Base-by-base conservation (phyloP, 2,888 invertebrate genomes). In the Ormyrus rosae region DNA sequence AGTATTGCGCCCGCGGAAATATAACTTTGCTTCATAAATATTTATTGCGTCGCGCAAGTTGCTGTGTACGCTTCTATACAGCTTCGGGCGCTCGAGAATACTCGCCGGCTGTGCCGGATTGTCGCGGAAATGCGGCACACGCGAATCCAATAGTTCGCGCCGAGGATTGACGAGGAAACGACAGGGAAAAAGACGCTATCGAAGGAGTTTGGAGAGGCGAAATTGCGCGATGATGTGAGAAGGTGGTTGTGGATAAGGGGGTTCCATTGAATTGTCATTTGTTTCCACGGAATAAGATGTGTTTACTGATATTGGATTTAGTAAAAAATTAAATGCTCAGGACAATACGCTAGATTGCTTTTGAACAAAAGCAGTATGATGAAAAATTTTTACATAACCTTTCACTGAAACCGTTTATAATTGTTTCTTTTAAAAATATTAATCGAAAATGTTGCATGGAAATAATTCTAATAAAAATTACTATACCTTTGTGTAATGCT, bases 21-120 rank as follows among this genome's bases (percentile, higher is more conserved):
- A 34, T 34, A 34, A 34, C 34, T 34, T 34, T 34, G 60, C 68
- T 68, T 81, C 80, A 81, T 81, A 81, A 81, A 81, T 81, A 81
- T 81, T 81, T 81, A 81, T 77, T 68, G 80, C 67, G 67, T 8
- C 48, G 50, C 8, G 48, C 64, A 69, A 45, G 56, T 48, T 60
- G 61, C 55, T 34, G 55, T 55, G 63, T 9, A 34, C 34, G 34
- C 34, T 34, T 34, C 34, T 34, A 34, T 34, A 34, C 4, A 34
- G 34, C 34, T 34, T 4, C 34, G 34, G 34, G 34, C 34, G 34
- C 34, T 34, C 34, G 34, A 34, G 34, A 34, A 34, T 34, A 34
- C 4, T 34, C 34, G 3, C 55, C 67, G 50, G 53, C 64, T 58
- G 67, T 56, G 63, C 60, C 61, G 78, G 78, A 78, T 72, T 73